A percentile compares a stretch with the other conserved stretches of the same genome.
These are phyloP conservation scores for Tauraco erythrolophus DNA, from an alignment of 2,113 vertebrate genomes.

Conservation along the genomic window DNA sequence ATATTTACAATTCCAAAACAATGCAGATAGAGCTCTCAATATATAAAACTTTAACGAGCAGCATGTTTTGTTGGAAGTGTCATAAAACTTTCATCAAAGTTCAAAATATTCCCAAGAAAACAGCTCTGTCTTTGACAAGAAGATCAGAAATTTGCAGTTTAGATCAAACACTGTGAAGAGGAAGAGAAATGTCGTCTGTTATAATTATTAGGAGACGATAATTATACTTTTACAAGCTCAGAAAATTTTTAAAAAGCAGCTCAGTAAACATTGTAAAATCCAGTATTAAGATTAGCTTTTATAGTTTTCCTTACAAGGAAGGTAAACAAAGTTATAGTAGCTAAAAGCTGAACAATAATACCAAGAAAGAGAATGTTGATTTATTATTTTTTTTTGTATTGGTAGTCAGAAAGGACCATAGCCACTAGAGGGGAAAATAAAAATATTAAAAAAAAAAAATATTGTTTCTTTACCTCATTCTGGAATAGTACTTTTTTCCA, in stretches of 20 bases:
- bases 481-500: background rate
- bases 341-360: background rate
- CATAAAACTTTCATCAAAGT: slow-evolving; percentile 74
- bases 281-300: slow-evolving; percentile 21
- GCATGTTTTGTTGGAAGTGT: slow-evolving; percentile 68
- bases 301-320: slow-evolving; percentile 17
- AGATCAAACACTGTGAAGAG: slow-evolving; percentile 67
- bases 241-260: slow-evolving; percentile 42
- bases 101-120: slow-evolving; percentile 71
- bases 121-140: slow-evolving; percentile 63
- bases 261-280: slow-evolving; percentile 42
- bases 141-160: slow-evolving; percentile 72
- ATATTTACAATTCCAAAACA: slow-evolving; percentile 70
- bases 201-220: slow-evolving; percentile 65
- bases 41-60: slow-evolving; percentile 69
- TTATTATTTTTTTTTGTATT: background rate
- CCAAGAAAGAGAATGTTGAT: background rate
- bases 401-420: background rate
- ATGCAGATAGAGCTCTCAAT: slow-evolving; percentile 53
- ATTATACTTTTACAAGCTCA: slow-evolving; percentile 61
- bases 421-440: background rate
- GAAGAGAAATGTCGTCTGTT: slow-evolving; percentile 56
- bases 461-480: background rate
- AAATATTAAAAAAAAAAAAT: no score
- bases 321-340: background rate